phyloP scores from a whole-genome alignment of 1,140 invertebrate species.

The Cydia splendana region DNA sequence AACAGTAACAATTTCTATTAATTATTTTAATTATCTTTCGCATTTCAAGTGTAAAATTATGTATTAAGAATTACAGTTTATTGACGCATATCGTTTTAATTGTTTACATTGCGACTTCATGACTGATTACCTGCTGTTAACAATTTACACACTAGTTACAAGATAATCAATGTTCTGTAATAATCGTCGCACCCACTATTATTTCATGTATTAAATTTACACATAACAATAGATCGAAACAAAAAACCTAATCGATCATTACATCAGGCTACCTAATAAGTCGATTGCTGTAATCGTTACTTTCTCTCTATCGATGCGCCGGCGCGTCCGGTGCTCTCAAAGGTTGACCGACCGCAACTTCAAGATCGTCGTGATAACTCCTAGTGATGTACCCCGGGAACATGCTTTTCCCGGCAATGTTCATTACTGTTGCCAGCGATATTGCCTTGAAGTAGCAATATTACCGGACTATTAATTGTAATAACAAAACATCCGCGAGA shows the following conservation, averaged over 20 bases:
- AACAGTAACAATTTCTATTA: no score
- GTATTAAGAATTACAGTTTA: no score
- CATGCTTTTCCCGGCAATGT: background rate
- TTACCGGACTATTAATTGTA: no score
- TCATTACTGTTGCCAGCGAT: background rate
- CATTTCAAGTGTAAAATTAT: no score
- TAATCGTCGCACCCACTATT: background rate
- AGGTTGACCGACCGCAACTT: conserved; percentile 47
- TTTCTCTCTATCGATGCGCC: conserved; percentile 63
- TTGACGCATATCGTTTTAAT: no score
- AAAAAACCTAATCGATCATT: conserved; percentile 64
- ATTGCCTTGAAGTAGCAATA: background rate
- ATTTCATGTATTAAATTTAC: conserved; percentile 14
- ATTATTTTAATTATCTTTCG: no score
- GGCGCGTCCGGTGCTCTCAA: conserved; percentile 49
- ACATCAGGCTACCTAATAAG: conserved; percentile 62
- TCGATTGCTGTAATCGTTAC: conserved; percentile 62
- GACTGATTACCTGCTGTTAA: background rate
- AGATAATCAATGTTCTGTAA: background rate
- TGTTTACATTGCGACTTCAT: background rate
- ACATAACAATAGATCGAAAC: conserved; percentile 34
- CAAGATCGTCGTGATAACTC: conserved; percentile 20
- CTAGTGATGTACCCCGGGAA: background rate
- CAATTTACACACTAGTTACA: background rate
- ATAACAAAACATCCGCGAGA: background rate